Evolutionary conservation across 2,888 invertebrate species (phyloP).

Genomic region (Cosmorhoe ocellata): DNA sequence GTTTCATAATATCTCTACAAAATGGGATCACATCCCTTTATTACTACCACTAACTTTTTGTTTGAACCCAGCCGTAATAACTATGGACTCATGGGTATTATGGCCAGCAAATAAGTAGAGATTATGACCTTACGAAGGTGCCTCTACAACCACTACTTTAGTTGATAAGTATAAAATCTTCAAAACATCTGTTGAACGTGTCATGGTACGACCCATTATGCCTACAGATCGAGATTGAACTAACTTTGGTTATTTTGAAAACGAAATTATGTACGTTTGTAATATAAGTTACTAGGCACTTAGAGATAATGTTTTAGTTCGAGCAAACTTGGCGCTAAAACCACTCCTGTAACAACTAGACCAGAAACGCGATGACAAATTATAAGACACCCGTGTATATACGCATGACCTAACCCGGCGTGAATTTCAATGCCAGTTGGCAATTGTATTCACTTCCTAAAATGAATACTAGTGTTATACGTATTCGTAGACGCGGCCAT

Average conservation of each 20-base stretch:
- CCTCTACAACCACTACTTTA: too few relatives aligned
- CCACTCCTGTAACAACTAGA: constrained; percentile 16
- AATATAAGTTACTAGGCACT: too few relatives aligned
- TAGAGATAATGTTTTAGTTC: too few relatives aligned
- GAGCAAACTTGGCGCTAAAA: constrained; percentile 18
- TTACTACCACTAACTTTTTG: constrained; percentile 33
- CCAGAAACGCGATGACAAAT: constrained; percentile 28
- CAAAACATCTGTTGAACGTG: too few relatives aligned
- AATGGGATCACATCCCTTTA: constrained; percentile 39
- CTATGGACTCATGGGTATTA: constrained; percentile 26
- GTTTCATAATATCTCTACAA: constrained; percentile 41
- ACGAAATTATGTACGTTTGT: too few relatives aligned
- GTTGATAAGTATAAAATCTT: too few relatives aligned
- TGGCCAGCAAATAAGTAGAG: constrained; percentile 29
- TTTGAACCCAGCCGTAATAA: constrained; percentile 29
- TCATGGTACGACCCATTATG: too few relatives aligned
- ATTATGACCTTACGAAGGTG: constrained; percentile 1
- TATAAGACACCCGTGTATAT: constrained; percentile 25
- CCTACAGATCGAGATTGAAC: too few relatives aligned
- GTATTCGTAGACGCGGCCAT: constrained; percentile 10
- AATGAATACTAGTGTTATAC: constrained; percentile 17
- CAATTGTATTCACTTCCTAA: constrained; percentile 28
- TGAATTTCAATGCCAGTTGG: constrained; percentile 30
- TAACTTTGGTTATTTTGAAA: too few relatives aligned
- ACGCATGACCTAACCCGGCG: constrained; percentile 28